Conservation (phyloP, 1,140 invertebrate genomes). For the Hestina assimilis region DNA sequence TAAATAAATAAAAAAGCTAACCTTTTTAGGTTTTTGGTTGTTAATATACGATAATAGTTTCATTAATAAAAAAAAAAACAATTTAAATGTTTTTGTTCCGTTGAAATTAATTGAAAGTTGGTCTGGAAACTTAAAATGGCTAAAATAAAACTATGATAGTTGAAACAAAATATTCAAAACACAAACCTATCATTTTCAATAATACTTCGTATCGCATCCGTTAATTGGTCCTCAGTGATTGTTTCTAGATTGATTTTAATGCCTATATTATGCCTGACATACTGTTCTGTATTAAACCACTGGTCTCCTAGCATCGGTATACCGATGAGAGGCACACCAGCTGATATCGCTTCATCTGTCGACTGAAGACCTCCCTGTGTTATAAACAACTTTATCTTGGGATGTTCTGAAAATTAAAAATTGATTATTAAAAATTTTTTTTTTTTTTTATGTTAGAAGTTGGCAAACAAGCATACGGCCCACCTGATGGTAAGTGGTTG, state of each 20-base stretch:
- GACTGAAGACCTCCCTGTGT: conserved; percentile 76
- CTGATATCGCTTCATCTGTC: conserved; percentile 76
- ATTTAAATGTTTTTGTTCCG: too few relatives aligned
- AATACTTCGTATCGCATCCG: conserved; percentile 32
- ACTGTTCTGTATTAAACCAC: conserved; percentile 40
- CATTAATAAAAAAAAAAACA: too few relatives aligned
- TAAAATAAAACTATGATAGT: too few relatives aligned
- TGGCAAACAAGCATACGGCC: too few relatives aligned
- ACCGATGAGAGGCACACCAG: conserved; percentile 77
- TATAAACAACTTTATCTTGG: conserved; percentile 44
- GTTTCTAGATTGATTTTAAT: conserved; percentile 32
- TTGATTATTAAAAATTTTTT: not conserved
- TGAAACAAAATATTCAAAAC: too few relatives aligned
- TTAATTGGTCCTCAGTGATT: conserved; percentile 38
- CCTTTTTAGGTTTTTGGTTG: too few relatives aligned
- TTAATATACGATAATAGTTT: too few relatives aligned
- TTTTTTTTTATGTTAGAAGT: not conserved
- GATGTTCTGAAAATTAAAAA: conserved; percentile 32
- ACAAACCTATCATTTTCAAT: conserved; percentile 29
- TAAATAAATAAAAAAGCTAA: too few relatives aligned
- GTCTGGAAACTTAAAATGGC: too few relatives aligned
- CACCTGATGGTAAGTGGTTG: too few relatives aligned
- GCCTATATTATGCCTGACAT: conserved; percentile 38
- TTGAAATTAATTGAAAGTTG: too few relatives aligned
- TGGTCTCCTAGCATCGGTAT: conserved; percentile 56